Evolutionary conservation across 1,140 invertebrate genomes (phyloP), one percentile per base, ranked within the genome.

Genomic region (Brachionus asplanchnoidis): DNA sequence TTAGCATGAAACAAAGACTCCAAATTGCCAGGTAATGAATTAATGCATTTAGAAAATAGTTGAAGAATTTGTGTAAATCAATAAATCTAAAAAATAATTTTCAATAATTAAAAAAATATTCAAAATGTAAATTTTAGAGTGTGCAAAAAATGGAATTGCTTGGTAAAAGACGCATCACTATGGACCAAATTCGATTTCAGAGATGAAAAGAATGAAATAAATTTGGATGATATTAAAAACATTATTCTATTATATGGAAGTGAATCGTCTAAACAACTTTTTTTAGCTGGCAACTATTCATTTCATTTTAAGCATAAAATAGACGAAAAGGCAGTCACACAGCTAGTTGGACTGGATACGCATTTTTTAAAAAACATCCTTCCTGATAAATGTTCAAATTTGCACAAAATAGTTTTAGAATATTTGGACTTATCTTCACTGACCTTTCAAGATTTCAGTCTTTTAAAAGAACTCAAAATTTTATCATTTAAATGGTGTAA

Each of bases 121-220:
- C 8, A 23, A 32, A 6, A 68, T 3, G 9, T 36, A 36, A 36
- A 68, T 68, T 56, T 60, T 3, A 82, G 79, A 20, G 53, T 82
- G n/a, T 82, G 79, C 32, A 82, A 82, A 65, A 82, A 82, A 60
- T 82, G 79, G 79, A 82, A 68, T 42, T n/a, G 8, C 14, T 23
- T 82, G 3, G 11, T 82, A 5, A 82, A 82, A 68, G 79, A 82
- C 26, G 50, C 32, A 14, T 82, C 79, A 65, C 17, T 82, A 23
- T 82, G 79, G 79, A 40, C 42, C 9, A 65, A 11, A 65, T 44
- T 82, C 8, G 79, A 82, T 28, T 40, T 82, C 23, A 82, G 79
- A 23, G 26, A 60, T 12, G 23, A 65, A 9, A 82, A 68, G 32
- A 68, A 82, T 12, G 53, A 65, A 14, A 53, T 82, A 14, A 82